Percentiles rank a stretch among this genome's conserved stretches.
These are phyloP conservation scores for Lordiphosa andalusiaca DNA, from an alignment of 2,888 invertebrate genomes.

Conservation along the genomic window DNA sequence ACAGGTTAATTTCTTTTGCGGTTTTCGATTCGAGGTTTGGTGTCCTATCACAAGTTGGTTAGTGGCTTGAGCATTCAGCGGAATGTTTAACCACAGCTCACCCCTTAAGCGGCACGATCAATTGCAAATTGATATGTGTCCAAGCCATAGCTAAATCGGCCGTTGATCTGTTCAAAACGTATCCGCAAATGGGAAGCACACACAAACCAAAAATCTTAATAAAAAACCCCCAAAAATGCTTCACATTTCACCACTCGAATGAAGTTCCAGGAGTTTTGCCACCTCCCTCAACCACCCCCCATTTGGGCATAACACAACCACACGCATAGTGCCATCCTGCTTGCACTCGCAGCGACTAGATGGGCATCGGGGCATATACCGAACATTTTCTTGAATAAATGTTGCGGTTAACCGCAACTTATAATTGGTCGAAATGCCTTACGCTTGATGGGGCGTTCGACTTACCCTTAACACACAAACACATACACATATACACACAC, in stretches of 20 bases:
- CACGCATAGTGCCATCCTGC: conserved; percentile 31
- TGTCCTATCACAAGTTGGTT: too few species aligned
- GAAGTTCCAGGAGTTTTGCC: conserved; percentile 3
- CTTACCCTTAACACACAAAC: conserved; percentile 13
- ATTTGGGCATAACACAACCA: not conserved
- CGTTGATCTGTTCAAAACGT: too few species aligned
- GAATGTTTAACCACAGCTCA: too few species aligned
- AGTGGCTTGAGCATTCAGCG: too few species aligned
- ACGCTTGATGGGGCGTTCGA: conserved; percentile 42
- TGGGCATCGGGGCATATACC: conserved; percentile 40
- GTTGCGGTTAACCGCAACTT: conserved; percentile 81
- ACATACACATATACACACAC: too few species aligned
- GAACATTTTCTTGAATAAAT: conserved; percentile 78
- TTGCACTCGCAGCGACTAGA: conserved; percentile 37
- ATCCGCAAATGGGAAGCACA: too few species aligned
- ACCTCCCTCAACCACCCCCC: conserved; percentile 13
- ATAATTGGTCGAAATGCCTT: conserved; percentile 80
- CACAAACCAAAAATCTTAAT: conserved; percentile 1
- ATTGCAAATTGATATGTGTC: too few species aligned
- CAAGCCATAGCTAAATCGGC: too few species aligned
- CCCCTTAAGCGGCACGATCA: too few species aligned
- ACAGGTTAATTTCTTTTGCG: too few species aligned
- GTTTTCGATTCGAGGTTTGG: too few species aligned
- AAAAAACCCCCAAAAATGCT: conserved; percentile 6
- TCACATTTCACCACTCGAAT: not conserved